These are phyloP conservation scores for Globodera rostochiensis DNA, from an alignment of 1,140 invertebrate species.

Conservation along the genomic window DNA sequence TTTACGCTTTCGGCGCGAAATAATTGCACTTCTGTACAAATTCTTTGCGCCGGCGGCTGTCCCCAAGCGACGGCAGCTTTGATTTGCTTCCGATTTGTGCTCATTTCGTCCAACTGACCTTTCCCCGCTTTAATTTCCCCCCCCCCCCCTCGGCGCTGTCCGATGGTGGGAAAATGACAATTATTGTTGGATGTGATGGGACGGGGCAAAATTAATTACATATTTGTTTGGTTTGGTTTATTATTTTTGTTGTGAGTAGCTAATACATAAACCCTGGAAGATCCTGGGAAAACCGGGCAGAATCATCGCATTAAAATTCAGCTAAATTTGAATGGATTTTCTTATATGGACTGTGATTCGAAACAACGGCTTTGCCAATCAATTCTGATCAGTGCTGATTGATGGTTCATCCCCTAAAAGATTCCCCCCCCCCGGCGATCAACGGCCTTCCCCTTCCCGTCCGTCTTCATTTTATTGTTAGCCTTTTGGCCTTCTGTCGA, in stretches of 20 bases:
- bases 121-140: neutral
- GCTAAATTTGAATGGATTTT: too few species aligned
- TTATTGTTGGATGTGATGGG: neutral
- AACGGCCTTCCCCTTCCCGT: too few species aligned
- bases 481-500: neutral
- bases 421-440: too few species aligned
- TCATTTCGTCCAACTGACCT: neutral
- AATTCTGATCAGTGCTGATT: too few species aligned
- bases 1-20: neutral
- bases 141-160: neutral
- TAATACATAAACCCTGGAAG: too few species aligned
- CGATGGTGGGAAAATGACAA: neutral
- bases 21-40: neutral
- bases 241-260: too few species aligned
- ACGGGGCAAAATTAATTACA: neutral
- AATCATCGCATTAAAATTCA: too few species aligned
- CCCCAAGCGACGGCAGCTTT: neutral
- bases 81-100: conserved; percentile 1
- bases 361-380: too few species aligned
- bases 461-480: too few species aligned
- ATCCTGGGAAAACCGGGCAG: too few species aligned
- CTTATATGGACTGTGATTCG: too few species aligned
- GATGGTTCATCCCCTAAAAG: too few species aligned
- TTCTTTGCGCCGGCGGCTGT: neutral
- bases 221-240: neutral